Evolutionary conservation across 2,113 vertebrate genomes (phyloP), one percentile per base, ranked within the genome.

Genomic region (Mandrillus leucophaeus): DNA sequence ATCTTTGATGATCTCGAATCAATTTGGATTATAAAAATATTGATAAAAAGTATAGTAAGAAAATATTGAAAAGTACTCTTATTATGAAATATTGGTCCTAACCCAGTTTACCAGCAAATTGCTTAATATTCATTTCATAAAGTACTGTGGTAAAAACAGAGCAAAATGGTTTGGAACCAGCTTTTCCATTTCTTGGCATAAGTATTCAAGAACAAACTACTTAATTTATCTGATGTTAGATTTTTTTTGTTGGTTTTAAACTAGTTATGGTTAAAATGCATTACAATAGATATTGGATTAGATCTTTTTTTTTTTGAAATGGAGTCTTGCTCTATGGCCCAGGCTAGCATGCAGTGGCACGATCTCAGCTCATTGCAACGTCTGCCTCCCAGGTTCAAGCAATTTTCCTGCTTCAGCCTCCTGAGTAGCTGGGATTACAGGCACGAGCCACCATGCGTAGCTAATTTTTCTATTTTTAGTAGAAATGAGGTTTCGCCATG

Each of bases 181-280:
- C 0, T 22, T 1, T 93, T 88, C 10, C 0, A 11, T 81, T 61
- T 79, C 38, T 8, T 43, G 1, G 6, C n/a, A 72, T 50, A 40
- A 45, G 7, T 40, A 13, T n/a, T 70, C 40, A 64, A 84, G 8
- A 92, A 32, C 6, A 90, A 48, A 43, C 32, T 70, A 25, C 2
- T 25, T 22, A 64, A 73, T 61, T 59, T 82, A 45, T 35, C 13
- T 43, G 35, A 76, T 2, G n/a, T 52, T 52, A 84, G 5, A 30
- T 22, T 52, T 88, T 72, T 22, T 13, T 66, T 16, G 13, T 45
- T 73, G 40, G 50, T 55, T 96, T 94, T 73, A 70, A 93, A 89
- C 43, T 2, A 70, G 0, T 40, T 81, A 66, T 6, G 8, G 88
- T 45, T 22, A 70, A 80, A 59, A 75, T 81, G 23, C 38, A 50